These are phyloP conservation scores for Myotis brandtii DNA, from an alignment of 2,113 vertebrate genomes.

Conservation along the genomic window DNA sequence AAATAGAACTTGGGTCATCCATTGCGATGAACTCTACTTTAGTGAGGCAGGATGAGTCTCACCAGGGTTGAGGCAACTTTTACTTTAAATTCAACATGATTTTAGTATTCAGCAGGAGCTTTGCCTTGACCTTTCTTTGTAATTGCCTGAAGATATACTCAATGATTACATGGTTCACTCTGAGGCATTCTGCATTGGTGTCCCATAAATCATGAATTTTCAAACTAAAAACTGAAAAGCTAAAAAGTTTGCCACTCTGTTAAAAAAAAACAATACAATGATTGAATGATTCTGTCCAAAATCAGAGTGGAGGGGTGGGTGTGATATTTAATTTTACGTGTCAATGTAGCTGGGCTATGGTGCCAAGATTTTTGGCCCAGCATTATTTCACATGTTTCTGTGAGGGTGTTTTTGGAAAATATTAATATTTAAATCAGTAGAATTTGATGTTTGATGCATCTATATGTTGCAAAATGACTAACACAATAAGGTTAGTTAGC, in stretches of 20 bases:
- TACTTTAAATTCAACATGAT: background rate
- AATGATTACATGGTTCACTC: slow-evolving; percentile 18
- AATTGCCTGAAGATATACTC: slow-evolving; percentile 52
- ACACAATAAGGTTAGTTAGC: background rate
- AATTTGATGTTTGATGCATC: background rate
- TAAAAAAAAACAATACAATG: background rate
- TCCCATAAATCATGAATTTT: slow-evolving; percentile 60
- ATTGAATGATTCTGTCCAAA: background rate
- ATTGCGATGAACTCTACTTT: background rate
- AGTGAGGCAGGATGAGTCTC: background rate
- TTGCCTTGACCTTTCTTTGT: slow-evolving; percentile 54
- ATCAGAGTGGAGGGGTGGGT: background rate
- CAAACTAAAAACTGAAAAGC: background rate
- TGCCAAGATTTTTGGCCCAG: background rate
- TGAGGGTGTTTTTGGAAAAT: background rate
- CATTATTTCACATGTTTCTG: background rate
- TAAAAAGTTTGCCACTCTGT: slow-evolving; percentile 7
- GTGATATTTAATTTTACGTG: background rate
- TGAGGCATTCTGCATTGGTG: background rate
- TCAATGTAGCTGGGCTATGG: background rate
- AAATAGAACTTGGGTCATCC: background rate
- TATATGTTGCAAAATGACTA: background rate
- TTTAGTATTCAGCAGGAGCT: slow-evolving; percentile 55
- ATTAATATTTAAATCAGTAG: background rate
- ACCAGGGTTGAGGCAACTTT: background rate